These are phyloP conservation scores for Catagonus wagneri DNA, from an alignment of 2,113 vertebrate genomes.

Conservation along the genomic window DNA sequence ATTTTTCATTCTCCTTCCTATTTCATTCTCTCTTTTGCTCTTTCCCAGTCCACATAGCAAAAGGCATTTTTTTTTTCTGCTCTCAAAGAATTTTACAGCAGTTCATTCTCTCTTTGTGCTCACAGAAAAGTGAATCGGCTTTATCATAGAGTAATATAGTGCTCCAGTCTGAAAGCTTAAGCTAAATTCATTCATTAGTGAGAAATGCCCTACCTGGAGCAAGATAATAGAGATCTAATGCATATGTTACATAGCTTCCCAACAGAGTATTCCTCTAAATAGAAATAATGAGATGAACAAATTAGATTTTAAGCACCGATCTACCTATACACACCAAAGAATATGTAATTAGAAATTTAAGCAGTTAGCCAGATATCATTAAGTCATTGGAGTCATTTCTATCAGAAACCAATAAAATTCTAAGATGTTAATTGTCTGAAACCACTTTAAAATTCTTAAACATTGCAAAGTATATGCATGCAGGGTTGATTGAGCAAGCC, in stretches of 20 bases:
- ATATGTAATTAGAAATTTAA: constrained; percentile 74
- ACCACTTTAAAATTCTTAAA: constrained; percentile 54
- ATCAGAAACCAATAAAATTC: constrained; percentile 57
- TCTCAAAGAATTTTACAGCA: constrained; percentile 54
- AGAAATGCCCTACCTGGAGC: constrained; percentile 23
- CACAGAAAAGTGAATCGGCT: constrained; percentile 18
- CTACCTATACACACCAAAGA: constrained; percentile 68
- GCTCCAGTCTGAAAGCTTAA: constrained; percentile 40
- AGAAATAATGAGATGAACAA: constrained; percentile 77
- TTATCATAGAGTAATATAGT: constrained; percentile 39
- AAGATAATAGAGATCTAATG: constrained; percentile 67
- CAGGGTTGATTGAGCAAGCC: constrained; percentile 17
- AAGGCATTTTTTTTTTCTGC: not conserved
- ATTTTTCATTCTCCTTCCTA: constrained; percentile 55
- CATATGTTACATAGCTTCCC: constrained; percentile 60
- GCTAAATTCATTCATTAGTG: constrained; percentile 62
- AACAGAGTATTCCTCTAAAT: constrained; percentile 43
- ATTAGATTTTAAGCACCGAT: constrained; percentile 78
- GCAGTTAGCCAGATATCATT: constrained; percentile 61
- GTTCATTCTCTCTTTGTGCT: not conserved
- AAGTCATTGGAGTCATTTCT: constrained; percentile 64
- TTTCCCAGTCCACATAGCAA: constrained; percentile 28
- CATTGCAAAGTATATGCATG: not conserved
- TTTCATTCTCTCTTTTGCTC: constrained; percentile 40
- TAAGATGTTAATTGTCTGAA: constrained; percentile 71